Evolutionary conservation across 2,113 vertebrate genomes (phyloP).

Genomic region (Aix galericulata): DNA sequence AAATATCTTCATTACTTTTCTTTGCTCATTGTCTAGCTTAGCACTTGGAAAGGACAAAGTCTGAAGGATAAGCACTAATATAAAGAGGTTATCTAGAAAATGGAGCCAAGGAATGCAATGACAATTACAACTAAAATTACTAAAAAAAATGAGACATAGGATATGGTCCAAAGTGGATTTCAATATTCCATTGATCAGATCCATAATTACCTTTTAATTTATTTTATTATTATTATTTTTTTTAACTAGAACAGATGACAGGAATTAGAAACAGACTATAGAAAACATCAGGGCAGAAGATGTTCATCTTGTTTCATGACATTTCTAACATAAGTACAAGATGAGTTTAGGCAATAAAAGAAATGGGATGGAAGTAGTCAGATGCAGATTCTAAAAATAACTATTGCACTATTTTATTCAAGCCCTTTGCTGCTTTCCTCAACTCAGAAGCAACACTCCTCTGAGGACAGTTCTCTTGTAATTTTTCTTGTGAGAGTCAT

Average conservation of each 20-base stretch:
- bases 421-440: background rate
- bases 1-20: background rate
- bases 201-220: background rate
- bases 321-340: background rate
- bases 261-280: constrained; percentile 11
- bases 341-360: background rate
- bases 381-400: background rate
- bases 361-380: background rate
- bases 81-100: background rate
- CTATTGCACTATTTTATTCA: background rate
- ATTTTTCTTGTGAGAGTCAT: background rate
- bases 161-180: background rate
- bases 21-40: background rate
- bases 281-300: constrained; percentile 20
- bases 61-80: background rate
- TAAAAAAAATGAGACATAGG: background rate
- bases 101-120: background rate
- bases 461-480: background rate
- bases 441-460: background rate
- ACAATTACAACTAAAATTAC: background rate
- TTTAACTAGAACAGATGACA: background rate
- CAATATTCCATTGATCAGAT: background rate
- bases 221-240: background rate
- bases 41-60: background rate
- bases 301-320: background rate